phyloP scores from a whole-genome alignment of 2,888 invertebrate species.

The Halocaridina rubra region DNA sequence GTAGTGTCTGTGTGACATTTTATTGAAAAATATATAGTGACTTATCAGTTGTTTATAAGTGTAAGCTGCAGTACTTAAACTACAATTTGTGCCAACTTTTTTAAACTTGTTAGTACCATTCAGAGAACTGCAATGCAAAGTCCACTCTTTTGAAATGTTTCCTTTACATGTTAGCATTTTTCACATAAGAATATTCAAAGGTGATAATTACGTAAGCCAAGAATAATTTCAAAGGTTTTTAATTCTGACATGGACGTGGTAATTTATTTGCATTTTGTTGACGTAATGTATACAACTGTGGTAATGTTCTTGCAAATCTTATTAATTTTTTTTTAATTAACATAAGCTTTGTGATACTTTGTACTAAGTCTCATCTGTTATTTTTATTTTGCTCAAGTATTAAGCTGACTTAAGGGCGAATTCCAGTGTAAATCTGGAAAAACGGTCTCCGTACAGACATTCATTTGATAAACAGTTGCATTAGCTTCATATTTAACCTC shows the following conservation, averaged over 20 bases:
- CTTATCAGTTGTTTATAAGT: neutral
- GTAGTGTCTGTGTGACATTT: neutral
- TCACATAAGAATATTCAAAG: no score
- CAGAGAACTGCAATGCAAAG: conserved; percentile 17
- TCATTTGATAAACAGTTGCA: no score
- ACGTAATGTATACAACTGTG: neutral
- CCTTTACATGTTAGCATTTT: no score
- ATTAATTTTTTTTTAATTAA: neutral
- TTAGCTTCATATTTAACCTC: no score
- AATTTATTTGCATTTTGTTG: conserved; percentile 35
- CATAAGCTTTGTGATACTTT: conserved; percentile 51
- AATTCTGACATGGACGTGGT: no score
- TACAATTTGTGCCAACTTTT: conserved; percentile 55
- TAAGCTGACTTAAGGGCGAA: neutral
- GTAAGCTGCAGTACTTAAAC: conserved; percentile 17
- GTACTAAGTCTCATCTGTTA: conserved; percentile 30
- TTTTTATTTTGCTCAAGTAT: conserved; percentile 47
- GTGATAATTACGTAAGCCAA: no score
- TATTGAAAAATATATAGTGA: neutral
- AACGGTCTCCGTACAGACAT: neutral
- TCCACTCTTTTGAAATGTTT: no score
- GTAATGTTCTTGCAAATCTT: neutral
- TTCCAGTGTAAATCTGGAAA: neutral
- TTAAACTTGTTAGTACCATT: conserved; percentile 28
- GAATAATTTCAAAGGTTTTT: no score